Percentiles rank a stretch among this genome's conserved stretches.
Evolutionary conservation across 2,113 vertebrate species (phyloP).

Genomic region (Chaetorhynchus papuensis): DNA sequence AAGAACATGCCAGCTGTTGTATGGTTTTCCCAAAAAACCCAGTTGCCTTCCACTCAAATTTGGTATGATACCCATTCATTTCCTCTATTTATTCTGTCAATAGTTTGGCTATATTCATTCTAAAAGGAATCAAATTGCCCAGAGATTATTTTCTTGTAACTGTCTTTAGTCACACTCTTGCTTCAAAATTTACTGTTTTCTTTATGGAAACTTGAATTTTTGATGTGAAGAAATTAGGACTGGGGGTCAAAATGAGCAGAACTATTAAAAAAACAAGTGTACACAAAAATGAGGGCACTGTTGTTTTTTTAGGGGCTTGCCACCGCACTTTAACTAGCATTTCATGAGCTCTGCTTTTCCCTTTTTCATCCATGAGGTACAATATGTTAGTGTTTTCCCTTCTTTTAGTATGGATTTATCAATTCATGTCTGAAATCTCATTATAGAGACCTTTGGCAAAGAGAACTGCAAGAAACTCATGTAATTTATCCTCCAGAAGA

Average conservation of each 20-base stretch:
- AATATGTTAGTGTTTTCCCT: neutral
- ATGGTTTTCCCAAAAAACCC: neutral
- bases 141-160: neutral
- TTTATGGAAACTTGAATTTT: neutral
- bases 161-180: neutral
- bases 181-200: conserved; percentile 1
- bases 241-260: neutral
- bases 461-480: conserved; percentile 72
- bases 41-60: neutral
- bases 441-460: conserved; percentile 76
- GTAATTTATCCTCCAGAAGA: neutral
- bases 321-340: neutral
- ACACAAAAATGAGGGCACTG: neutral
- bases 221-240: neutral
- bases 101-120: neutral
- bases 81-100: neutral
- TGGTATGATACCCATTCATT: neutral
- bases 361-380: neutral
- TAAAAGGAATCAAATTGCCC: neutral
- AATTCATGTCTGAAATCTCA: conserved; percentile 80
- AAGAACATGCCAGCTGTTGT: neutral
- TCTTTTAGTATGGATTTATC: conserved; percentile 79
- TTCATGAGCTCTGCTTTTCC: neutral
- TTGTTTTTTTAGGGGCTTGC: neutral
- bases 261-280: neutral